Evolutionary conservation across 1,140 invertebrate species (phyloP), one percentile per base, ranked within the genome.

Genomic region (Plodia interpunctella): DNA sequence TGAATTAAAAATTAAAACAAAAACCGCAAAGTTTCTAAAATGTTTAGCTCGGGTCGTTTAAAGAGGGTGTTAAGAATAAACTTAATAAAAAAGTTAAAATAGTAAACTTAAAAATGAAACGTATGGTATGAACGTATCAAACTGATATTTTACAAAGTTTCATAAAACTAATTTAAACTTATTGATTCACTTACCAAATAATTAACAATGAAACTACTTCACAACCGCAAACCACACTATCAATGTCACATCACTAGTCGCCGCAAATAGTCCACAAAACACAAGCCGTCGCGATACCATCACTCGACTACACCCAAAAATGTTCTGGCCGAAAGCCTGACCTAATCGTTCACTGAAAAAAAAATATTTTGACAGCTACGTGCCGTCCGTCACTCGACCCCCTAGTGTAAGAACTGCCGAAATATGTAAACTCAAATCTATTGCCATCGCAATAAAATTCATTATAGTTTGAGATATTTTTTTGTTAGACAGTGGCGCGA

Each of bases 321-420:
- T 44, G 38, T 44, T 44, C 13, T 44, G 38, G n/a, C 38, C 38
- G 38, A 44, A 44, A 3, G 5, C 38, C 38, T 15, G 38, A 44
- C 38, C 38, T 44, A 44, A 44, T 44, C 38, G 13, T 44, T 13
- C 38, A 44, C 38, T 44, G 21, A 53, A 25, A 53, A 50, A n/a
- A 63, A 66, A 68, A 65, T 65, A 63, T 65, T 70, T 71, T 68
- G 66, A 74, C 70, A 66, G 57, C 65, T 68, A 65, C 60, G 66
- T 66, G 65, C 63, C 56, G 55, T 51, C 54, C 71, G 69, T 70
- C 72, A 70, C 60, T 63, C 62, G 65, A 69, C 67, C 67, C 66
- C 66, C 65, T 67, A 52, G 30, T 13, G 57, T 32, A 53, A 53
- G 3, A n/a, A 25, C 21, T 10, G 15, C 15, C 15, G 13, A 44